phyloP scores from a whole-genome alignment of 2,797 vertebrate species.

The Gymnothorax javanicus region DNA sequence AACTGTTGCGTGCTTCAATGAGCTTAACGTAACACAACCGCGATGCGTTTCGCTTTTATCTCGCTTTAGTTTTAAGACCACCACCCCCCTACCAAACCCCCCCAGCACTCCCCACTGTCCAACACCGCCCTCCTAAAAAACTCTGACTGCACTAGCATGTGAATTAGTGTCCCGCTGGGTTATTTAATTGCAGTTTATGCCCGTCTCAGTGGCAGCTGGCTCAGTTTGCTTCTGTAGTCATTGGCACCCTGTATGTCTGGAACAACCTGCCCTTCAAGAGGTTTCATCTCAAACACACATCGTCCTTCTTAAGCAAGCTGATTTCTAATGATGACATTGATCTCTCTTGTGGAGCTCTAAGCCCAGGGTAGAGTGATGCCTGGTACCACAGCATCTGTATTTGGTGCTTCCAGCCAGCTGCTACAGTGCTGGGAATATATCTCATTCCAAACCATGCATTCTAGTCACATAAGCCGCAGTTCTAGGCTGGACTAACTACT shows the following conservation, averaged over 20 bases:
- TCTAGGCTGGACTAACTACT: no score
- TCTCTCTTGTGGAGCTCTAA: neutral
- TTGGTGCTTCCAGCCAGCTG: no score
- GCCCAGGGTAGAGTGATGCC: neutral
- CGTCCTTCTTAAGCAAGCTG: neutral
- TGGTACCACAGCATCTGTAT: no score
- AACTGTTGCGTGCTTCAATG: neutral
- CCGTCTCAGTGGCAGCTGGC: neutral
- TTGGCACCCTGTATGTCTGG: neutral
- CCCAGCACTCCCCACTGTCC: no score
- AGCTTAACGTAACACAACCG: neutral
- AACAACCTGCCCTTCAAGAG: neutral
- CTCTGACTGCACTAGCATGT: neutral
- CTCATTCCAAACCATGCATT: no score
- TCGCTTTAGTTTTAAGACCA: conserved; percentile 9
- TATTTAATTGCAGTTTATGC: neutral
- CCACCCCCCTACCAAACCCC: neutral
- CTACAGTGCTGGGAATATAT: no score
- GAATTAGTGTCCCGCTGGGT: conserved; percentile 5
- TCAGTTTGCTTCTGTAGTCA: neutral
- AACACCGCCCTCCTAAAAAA: neutral
- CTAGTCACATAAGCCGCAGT: no score
- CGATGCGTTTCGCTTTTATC: neutral
- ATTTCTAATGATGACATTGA: neutral
- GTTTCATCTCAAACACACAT: neutral